A percentile compares a stretch with the other conserved stretches of the same genome.
These are phyloP conservation scores for western clawed frog (Xenopus tropicalis) DNA, from an alignment of 2,113 vertebrate genomes.

Conservation along the genomic window DNA sequence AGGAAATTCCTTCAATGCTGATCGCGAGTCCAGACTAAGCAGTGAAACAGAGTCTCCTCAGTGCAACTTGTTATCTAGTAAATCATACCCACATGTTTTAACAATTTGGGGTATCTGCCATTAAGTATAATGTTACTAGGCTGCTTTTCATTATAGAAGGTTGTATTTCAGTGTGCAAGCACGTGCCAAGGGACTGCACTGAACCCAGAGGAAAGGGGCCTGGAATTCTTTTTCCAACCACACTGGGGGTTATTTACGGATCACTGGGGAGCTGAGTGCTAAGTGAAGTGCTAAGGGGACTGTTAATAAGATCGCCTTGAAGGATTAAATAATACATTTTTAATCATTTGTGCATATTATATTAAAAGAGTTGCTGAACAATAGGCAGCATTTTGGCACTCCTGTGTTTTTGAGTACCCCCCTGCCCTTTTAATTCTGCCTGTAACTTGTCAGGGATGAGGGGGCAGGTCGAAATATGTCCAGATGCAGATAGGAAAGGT, in stretches of 20 bases:
- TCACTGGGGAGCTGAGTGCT: slow-evolving; percentile 22
- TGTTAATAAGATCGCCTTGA: not conserved
- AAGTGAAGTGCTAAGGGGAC: not conserved
- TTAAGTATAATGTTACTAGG: slow-evolving; percentile 37
- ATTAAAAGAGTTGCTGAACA: too few relatives aligned
- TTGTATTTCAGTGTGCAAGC: slow-evolving; percentile 37
- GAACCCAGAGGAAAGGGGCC: slow-evolving; percentile 23
- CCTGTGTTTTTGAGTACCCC: too few relatives aligned
- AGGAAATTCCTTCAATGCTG: slow-evolving; percentile 37
- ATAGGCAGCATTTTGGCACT: too few relatives aligned
- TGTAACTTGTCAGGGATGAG: too few relatives aligned
- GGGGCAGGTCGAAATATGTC: too few relatives aligned
- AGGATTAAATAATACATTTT: not conserved
- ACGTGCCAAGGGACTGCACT: slow-evolving; percentile 30
- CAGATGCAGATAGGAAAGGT: too few relatives aligned
- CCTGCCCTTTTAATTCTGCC: too few relatives aligned
- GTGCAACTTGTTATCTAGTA: slow-evolving; percentile 42
- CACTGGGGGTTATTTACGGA: slow-evolving; percentile 29
- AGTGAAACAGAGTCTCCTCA: slow-evolving; percentile 32
- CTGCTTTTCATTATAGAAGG: slow-evolving; percentile 41
- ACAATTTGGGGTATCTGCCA: slow-evolving; percentile 43
- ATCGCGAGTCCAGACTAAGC: slow-evolving; percentile 44
- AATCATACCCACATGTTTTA: slow-evolving; percentile 44
- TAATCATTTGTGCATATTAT: not conserved
- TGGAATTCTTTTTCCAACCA: slow-evolving; percentile 29